Percentiles rank a stretch among this genome's conserved stretches.
phyloP scores from a whole-genome alignment of 2,797 vertebrate genomes.

The Chrosomus eos region DNA sequence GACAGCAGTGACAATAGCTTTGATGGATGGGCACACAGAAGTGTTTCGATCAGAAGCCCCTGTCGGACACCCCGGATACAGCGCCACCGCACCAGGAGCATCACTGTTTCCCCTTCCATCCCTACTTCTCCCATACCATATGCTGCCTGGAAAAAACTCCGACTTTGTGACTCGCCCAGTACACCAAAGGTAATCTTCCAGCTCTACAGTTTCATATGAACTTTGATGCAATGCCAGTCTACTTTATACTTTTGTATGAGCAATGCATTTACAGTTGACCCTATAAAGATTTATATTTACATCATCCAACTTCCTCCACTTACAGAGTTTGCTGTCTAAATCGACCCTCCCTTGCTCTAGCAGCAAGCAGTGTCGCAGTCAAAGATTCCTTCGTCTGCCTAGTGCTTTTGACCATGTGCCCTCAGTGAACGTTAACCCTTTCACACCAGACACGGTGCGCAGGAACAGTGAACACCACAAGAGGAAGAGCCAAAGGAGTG shows the following conservation, averaged over 20 bases:
- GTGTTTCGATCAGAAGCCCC: conserved; percentile 45
- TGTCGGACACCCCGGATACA: conserved; percentile 66
- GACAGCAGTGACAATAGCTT: conserved; percentile 72
- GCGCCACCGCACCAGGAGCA: conserved; percentile 65
- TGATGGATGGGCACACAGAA: conserved; percentile 66
- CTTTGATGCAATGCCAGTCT: neutral
- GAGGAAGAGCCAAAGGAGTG: conserved; percentile 77
- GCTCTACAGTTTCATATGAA: neutral
- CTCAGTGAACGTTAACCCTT: conserved; percentile 93
- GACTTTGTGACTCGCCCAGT: conserved; percentile 82
- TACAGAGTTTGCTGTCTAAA: conserved; percentile 84
- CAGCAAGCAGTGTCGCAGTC: conserved; percentile 72
- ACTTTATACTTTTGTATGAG: neutral
- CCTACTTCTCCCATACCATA: conserved; percentile 80
- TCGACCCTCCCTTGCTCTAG: conserved; percentile 74
- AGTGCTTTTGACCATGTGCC: conserved; percentile 68
- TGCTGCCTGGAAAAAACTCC: conserved; percentile 80
- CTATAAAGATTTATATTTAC: neutral
- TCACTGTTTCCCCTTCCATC: conserved; percentile 59
- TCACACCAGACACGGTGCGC: conserved; percentile 87
- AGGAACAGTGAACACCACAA: conserved; percentile 73
- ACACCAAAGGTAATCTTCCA: conserved; percentile 86
- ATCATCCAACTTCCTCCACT: rapidly evolving
- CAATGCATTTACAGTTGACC: neutral
- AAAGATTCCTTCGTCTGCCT: conserved; percentile 70